phyloP scores from a whole-genome alignment of 2,888 invertebrate genomes.

The Raillietiella orientalis region DNA sequence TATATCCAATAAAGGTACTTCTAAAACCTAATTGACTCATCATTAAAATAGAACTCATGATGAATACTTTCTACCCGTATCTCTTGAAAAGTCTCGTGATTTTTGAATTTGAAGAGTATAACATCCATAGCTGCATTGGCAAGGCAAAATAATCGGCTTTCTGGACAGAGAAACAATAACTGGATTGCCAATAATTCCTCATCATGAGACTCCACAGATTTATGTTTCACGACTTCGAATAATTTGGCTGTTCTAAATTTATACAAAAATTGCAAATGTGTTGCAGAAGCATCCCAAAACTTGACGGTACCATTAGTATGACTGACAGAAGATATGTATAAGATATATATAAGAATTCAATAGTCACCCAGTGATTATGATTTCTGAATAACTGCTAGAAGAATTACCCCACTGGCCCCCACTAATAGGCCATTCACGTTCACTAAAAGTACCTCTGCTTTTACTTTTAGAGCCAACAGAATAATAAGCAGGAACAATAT shows the following conservation, averaged over 20 bases:
- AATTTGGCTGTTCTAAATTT: conserved; percentile 88
- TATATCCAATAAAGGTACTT: too few species aligned
- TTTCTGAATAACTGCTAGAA: conserved; percentile 87
- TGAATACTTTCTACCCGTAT: conserved; percentile 41
- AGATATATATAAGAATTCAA: conserved; percentile 1
- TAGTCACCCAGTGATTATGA: conserved; percentile 75
- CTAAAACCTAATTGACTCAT: too few species aligned
- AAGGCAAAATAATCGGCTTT: conserved; percentile 58
- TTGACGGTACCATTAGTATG: conserved; percentile 95
- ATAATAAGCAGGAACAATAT: conserved; percentile 90
- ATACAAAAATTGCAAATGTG: conserved; percentile 79
- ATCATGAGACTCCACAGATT: conserved; percentile 15
- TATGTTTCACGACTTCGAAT: conserved; percentile 30
- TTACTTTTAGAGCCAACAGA: conserved; percentile 46
- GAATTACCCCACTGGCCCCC: conserved; percentile 90
- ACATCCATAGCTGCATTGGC: conserved; percentile 80
- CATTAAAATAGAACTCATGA: too few species aligned
- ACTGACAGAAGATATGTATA: conserved; percentile 18
- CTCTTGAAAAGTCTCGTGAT: conserved; percentile 51
- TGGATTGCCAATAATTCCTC: conserved; percentile 73
- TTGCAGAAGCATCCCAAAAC: conserved; percentile 96
- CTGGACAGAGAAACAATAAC: conserved; percentile 63
- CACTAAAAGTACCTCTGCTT: conserved; percentile 50
- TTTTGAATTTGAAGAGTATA: conserved; percentile 77
- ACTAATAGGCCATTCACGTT: conserved; percentile 78